Conservation (phyloP, 2,113 vertebrate species). For the Ceratotherium simum region DNA sequence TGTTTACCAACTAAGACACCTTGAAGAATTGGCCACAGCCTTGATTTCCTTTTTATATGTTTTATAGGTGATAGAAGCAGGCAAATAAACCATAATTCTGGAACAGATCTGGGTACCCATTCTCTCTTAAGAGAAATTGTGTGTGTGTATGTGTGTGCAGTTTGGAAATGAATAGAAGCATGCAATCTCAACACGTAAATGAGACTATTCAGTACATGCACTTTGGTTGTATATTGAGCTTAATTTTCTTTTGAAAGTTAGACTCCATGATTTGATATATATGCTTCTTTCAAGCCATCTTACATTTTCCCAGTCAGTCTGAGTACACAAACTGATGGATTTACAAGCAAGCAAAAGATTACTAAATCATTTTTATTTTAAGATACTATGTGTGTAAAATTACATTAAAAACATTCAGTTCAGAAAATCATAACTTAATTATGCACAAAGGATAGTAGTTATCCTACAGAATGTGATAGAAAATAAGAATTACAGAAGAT, state of each 20-base stretch:
- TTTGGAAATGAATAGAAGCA: not conserved
- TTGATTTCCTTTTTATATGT: not conserved
- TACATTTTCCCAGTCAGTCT: not conserved
- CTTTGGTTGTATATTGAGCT: not conserved
- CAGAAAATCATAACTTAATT: not conserved
- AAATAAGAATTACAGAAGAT: not conserved
- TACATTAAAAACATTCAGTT: not conserved
- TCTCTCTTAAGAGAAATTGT: not conserved
- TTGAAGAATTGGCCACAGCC: not conserved
- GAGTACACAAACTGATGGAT: not conserved
- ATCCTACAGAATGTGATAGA: not conserved
- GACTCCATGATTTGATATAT: not conserved
- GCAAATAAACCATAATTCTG: not conserved
- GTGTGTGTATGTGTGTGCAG: not conserved
- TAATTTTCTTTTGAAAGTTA: not conserved
- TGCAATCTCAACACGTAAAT: not conserved
- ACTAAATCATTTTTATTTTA: constrained; percentile 3
- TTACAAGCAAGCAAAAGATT: not conserved
- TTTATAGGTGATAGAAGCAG: not conserved
- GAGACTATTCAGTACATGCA: not conserved
- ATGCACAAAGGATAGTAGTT: not conserved
- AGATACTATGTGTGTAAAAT: not conserved
- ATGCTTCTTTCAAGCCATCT: not conserved
- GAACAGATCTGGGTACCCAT: not conserved
- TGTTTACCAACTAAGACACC: not conserved